Conservation (phyloP, 2,888 invertebrate species). For the Drymonia ruficornis region DNA sequence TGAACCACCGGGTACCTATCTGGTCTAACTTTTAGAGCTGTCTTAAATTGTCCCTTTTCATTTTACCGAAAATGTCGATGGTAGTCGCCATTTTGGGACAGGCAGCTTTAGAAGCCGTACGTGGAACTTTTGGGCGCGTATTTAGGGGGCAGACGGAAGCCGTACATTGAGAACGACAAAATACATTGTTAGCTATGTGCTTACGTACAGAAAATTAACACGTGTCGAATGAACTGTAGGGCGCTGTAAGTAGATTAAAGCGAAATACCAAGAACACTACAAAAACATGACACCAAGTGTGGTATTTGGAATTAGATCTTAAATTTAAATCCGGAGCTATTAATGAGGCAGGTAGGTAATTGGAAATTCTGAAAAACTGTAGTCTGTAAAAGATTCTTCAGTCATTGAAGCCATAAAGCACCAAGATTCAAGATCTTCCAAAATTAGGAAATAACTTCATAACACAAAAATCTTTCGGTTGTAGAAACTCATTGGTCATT, state of each 20-base stretch:
- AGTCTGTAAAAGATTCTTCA: too few relatives aligned
- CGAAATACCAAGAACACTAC: conserved; percentile 6
- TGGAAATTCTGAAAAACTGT: too few relatives aligned
- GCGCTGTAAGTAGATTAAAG: conserved; percentile 30
- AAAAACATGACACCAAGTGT: not conserved
- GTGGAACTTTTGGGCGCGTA: conserved; percentile 60
- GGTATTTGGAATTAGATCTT: not conserved
- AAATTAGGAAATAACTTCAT: not conserved
- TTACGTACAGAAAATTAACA: conserved; percentile 50
- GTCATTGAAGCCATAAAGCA: not conserved
- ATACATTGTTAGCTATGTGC: conserved; percentile 48
- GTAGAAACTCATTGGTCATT: conserved; percentile 54
- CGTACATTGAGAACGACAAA: conserved; percentile 53
- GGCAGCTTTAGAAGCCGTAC: conserved; percentile 69
- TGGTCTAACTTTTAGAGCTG: not conserved
- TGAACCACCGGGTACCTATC: conserved; percentile 31
- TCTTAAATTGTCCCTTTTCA: conserved; percentile 9
- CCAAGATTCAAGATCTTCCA: not conserved
- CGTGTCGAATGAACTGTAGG: conserved; percentile 45
- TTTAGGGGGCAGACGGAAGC: conserved; percentile 68
- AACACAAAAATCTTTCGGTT: not conserved
- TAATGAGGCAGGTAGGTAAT: too few relatives aligned
- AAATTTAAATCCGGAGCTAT: too few relatives aligned
- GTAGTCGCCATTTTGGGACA: conserved; percentile 72
- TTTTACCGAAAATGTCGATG: conserved; percentile 37